Base-by-base conservation (phyloP, 30 jellyfish, hydroid and myxozoan species). In the Pelagia noctiluca region DNA sequence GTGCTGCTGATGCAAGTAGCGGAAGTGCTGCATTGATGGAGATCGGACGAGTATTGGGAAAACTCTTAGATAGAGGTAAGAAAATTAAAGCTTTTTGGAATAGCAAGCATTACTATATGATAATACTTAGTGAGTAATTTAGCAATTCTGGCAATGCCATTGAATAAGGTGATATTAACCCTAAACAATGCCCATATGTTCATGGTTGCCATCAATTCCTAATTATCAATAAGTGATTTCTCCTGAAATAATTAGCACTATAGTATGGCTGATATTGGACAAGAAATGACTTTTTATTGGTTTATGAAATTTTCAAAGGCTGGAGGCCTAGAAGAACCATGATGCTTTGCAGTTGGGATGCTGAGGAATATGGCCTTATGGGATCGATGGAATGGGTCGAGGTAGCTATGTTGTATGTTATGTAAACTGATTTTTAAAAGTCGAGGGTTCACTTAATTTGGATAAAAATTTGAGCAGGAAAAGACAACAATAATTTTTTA, bases 281-380 rank as follows among this genome's bases (percentile, higher is more conserved):
- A 42, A 63, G 25, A 63, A 42, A 48, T 63, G 48, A 18, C 31
- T 29, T 3, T 42, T 23, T 3, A 23, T 29, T 63, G 26, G 24
- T 33, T 48, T 63, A 23, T 42, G 48, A 48, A 63, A 54, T 30
- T 87, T 28, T 30, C 28, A 22, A 24, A 94, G 99, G 99, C 28
- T 94, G 99, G 99, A 73, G 91, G 49, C 99, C 99, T 13, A 82
- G 99, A 16, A 61, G 99, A 47, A 94, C 97, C 50, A 88, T 94
- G 5, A 81, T 94, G 94, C 65, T 94, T 16, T 94, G 99, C 77
- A 94, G 99, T 54, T 94, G 99, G 99, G 99, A 94, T 65, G 99
- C 99, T 3, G 99, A 94, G 50, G 99, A 94, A 68, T 83, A 12
- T 79, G 95, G 95, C 10, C 53, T 85, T 49, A 85, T 85, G 84